A percentile compares a stretch with the other conserved stretches of the same genome.
Evolutionary conservation across 2,797 vertebrate genomes (phyloP).

Genomic region (Psittacula echo): DNA sequence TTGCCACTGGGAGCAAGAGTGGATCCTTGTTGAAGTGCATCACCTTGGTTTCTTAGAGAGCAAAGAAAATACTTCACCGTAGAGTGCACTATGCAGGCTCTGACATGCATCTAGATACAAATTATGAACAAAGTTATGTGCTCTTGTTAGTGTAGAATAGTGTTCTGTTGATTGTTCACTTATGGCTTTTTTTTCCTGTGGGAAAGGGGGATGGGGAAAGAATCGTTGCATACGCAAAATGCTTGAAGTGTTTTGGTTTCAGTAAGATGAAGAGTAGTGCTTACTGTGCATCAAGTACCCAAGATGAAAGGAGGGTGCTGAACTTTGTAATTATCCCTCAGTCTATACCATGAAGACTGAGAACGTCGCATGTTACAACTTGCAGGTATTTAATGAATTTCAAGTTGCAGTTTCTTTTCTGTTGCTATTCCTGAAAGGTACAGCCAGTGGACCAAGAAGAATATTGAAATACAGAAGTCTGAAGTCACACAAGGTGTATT

Average conservation of each 20-base stretch:
- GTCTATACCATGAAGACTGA: background rate
- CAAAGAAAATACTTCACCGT: rapidly evolving
- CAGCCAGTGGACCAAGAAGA: background rate
- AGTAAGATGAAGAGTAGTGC: background rate
- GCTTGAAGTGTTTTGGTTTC: background rate
- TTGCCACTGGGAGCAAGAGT: background rate
- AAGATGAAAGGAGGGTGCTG: conserved; percentile 12
- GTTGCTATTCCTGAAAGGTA: background rate
- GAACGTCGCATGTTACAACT: background rate
- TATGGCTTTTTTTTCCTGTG: background rate
- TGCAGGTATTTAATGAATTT: background rate
- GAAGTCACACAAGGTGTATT: background rate
- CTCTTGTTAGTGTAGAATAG: rapidly evolving
- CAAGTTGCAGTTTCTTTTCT: background rate
- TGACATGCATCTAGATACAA: background rate
- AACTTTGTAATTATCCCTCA: background rate
- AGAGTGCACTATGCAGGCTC: background rate
- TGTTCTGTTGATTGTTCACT: background rate
- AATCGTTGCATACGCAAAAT: background rate
- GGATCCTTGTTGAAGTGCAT: background rate
- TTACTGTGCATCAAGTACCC: background rate
- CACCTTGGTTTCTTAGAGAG: background rate
- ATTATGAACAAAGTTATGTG: background rate
- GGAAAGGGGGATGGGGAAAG: background rate
- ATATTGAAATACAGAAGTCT: background rate